phyloP scores from a whole-genome alignment of 1,140 invertebrate genomes.

The Propsilocerus akamusi region DNA sequence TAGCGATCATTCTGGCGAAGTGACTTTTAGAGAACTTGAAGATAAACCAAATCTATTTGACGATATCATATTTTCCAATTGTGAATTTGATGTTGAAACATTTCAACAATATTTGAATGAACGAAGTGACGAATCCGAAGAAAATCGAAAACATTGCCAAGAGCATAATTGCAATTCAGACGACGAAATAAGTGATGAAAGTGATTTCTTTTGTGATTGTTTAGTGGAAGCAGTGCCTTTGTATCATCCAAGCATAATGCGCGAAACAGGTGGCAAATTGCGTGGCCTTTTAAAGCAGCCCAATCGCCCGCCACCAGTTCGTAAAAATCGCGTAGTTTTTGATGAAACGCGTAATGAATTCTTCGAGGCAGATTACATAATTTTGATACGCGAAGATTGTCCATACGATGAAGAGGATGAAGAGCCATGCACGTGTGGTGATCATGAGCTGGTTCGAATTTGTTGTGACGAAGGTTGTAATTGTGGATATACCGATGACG shows the following conservation, averaged over 20 bases:
- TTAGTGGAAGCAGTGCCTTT: background rate
- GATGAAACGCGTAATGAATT: constrained; percentile 72
- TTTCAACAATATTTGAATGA: constrained; percentile 16
- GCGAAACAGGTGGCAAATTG: constrained; percentile 19
- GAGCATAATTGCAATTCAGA: background rate
- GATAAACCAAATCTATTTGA: background rate
- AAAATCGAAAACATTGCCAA: background rate
- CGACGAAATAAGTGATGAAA: constrained; percentile 1
- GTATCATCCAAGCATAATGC: constrained; percentile 11
- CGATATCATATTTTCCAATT: constrained; percentile 1
- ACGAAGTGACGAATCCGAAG: constrained; percentile 7
- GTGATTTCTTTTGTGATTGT: background rate
- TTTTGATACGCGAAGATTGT: constrained; percentile 64
- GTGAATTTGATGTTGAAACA: constrained; percentile 6
- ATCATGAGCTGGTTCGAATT: constrained; percentile 43
- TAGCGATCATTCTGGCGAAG: background rate
- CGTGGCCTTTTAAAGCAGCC: constrained; percentile 22
- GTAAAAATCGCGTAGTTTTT: constrained; percentile 60
- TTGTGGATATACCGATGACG: constrained; percentile 26
- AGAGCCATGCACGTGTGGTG: constrained; percentile 56
- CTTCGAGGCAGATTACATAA: constrained; percentile 75
- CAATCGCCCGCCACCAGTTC: constrained; percentile 19
- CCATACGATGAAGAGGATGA: constrained; percentile 55
- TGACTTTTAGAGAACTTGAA: background rate
- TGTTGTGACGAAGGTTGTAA: constrained; percentile 40